Percentiles rank a stretch among this genome's conserved stretches.
Evolutionary conservation across 2,113 vertebrate species (phyloP).

Genomic region (Gracilinanus agilis): DNA sequence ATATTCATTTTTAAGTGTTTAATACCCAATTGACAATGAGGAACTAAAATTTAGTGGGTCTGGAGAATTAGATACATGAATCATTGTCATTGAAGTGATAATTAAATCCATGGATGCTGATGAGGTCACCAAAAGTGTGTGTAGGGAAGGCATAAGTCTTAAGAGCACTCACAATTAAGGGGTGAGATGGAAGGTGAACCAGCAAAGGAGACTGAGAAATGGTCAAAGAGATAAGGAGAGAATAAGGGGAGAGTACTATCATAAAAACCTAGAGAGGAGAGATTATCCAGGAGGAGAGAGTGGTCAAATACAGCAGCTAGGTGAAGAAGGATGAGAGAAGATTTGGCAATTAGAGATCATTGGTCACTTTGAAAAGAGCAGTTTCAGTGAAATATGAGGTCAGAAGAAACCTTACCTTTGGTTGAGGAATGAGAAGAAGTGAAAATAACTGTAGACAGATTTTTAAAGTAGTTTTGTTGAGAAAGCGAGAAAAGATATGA

Average conservation of each 20-base stretch:
- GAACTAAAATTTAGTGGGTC: background rate
- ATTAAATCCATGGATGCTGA: background rate
- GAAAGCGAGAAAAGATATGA: background rate
- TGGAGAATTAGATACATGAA: background rate
- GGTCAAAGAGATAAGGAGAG: background rate
- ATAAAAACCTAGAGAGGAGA: background rate
- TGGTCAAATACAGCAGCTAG: background rate
- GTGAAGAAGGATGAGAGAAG: background rate
- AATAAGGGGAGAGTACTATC: background rate
- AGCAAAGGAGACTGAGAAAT: background rate
- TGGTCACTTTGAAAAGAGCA: background rate
- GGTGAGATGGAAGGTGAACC: background rate
- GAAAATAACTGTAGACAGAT: background rate
- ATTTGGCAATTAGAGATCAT: background rate
- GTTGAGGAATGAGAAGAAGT: background rate
- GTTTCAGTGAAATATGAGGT: background rate
- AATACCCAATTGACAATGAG: background rate
- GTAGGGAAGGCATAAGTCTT: background rate
- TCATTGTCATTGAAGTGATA: background rate
- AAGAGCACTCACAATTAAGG: background rate
- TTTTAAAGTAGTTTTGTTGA: background rate
- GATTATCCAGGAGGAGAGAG: background rate
- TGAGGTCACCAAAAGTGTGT: background rate
- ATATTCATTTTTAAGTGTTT: background rate
- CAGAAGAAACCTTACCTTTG: background rate